Evolutionary conservation across 2,113 vertebrate species (phyloP), one percentile per base, ranked within the genome.

Genomic region (Pleuronectes platessa): DNA sequence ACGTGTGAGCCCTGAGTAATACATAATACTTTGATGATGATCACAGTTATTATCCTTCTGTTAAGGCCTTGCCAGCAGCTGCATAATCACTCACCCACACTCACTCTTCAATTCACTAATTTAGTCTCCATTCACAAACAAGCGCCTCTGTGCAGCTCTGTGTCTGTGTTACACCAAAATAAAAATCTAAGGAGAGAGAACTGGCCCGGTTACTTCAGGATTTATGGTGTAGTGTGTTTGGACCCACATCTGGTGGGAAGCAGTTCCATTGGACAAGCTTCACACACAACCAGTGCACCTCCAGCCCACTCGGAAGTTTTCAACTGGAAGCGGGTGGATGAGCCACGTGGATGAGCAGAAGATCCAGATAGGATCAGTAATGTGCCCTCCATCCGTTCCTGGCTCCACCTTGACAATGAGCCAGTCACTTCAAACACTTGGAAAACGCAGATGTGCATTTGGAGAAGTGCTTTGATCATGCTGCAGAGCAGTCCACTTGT

Each of bases 371-470:
- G 78, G 75, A 83, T 82, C 66, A 61, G 65, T 62, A 75, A 79
- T 68, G 76, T 74, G 68, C 71, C 80, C 81, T 72, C 82, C 76
- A 81, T 82, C 71, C 58, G 37, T 77, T 89, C 74, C 71, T 79
- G 62, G 20, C 82, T 78, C 88, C 13, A 45, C 61, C 65, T 87
- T 92, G 89, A 91, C 84, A 78, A 53, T 9, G 64, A 78, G 92
- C 93, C 93, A 94, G 87, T 82, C 87, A 92, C 91, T 92, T 94
- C 92, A 94, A 92, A 92, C 90, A 77, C 61, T 83, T 70, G 58
- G 83, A 86, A 87, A 90, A 79, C 76, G 70, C 84, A 86, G 79
- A 80, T 78, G 83, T 76, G 56, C 74, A 81, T 86, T 82, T 76
- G 63, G 62, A 78, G 64, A 71, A 84, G 80, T 55, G 64, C 81